Percentiles rank a stretch among this genome's conserved stretches.
phyloP scores from a whole-genome alignment of 2,113 vertebrate species.

The Ophiodon elongatus region DNA sequence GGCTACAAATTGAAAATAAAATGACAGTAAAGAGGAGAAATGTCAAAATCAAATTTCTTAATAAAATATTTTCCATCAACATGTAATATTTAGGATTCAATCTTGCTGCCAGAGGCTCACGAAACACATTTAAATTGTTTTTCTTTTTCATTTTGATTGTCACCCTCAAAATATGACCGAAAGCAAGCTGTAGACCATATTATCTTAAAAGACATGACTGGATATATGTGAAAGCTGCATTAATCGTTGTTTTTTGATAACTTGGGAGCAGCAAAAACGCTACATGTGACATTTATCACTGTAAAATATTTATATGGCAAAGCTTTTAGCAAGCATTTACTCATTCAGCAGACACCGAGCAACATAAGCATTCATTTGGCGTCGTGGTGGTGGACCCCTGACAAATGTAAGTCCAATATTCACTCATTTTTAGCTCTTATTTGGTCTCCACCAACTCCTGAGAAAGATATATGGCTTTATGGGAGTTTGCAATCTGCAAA shows the following conservation, averaged over 20 bases:
- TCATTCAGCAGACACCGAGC: neutral
- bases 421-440: neutral
- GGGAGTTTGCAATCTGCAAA: neutral
- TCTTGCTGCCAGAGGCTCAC: conserved; percentile 22
- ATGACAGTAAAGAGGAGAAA: conserved; percentile 31
- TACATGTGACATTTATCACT: no score
- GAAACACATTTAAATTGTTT: conserved; percentile 39
- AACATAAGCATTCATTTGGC: neutral
- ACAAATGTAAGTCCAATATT: neutral
- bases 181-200: conserved; percentile 31
- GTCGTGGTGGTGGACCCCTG: neutral
- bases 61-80: conserved; percentile 53
- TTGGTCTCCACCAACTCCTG: neutral
- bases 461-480: neutral
- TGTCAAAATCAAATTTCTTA: conserved; percentile 49
- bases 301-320: neutral
- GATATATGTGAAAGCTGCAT: neutral
- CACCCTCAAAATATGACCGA: conserved; percentile 50
- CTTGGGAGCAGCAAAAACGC: neutral
- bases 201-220: neutral
- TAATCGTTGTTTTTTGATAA: neutral
- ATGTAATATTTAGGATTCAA: conserved; percentile 59
- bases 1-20: conserved; percentile 45
- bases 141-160: conserved; percentile 52
- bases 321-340: neutral